A percentile compares a stretch with the other conserved stretches of the same genome.
phyloP scores from a whole-genome alignment of 2,888 invertebrate genomes.

The Carcina quercana region DNA sequence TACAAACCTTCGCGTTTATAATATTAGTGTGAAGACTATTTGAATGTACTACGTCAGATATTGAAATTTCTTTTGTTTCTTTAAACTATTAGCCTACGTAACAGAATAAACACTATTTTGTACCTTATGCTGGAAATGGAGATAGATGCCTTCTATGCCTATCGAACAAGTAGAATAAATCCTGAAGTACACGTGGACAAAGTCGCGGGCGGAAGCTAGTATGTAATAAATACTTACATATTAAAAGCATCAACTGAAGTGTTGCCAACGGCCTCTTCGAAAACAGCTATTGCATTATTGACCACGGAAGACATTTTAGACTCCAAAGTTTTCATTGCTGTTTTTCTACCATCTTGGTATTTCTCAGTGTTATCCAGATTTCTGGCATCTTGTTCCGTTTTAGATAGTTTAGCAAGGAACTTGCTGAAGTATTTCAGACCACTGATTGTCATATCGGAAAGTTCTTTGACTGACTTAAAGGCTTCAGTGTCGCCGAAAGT shows the following conservation, averaged over 20 bases:
- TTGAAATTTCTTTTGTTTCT: too few relatives aligned
- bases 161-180: too few relatives aligned
- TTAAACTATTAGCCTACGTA: too few relatives aligned
- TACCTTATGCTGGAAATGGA: too few relatives aligned
- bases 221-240: constrained; percentile 61
- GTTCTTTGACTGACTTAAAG: constrained; percentile 39
- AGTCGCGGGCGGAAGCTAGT: too few relatives aligned
- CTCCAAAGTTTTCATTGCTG: constrained; percentile 20
- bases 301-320: too few relatives aligned
- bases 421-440: constrained; percentile 44
- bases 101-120: too few relatives aligned
- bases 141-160: too few relatives aligned
- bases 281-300: constrained; percentile 29
- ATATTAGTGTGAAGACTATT: too few relatives aligned
- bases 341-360: constrained; percentile 19
- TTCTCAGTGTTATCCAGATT: constrained; percentile 13
- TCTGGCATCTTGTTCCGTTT: constrained; percentile 16
- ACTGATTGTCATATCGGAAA: constrained; percentile 34
- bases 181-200: too few relatives aligned
- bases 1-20: too few relatives aligned
- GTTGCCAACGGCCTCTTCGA: constrained; percentile 27
- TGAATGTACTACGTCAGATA: too few relatives aligned
- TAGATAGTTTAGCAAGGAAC: constrained; percentile 27
- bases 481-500: constrained; percentile 52
- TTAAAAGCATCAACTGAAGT: constrained; percentile 38